Evolutionary conservation across 1,140 invertebrate species (phyloP), one percentile per base, ranked within the genome.

Genomic region (Aleiodes sp.): DNA sequence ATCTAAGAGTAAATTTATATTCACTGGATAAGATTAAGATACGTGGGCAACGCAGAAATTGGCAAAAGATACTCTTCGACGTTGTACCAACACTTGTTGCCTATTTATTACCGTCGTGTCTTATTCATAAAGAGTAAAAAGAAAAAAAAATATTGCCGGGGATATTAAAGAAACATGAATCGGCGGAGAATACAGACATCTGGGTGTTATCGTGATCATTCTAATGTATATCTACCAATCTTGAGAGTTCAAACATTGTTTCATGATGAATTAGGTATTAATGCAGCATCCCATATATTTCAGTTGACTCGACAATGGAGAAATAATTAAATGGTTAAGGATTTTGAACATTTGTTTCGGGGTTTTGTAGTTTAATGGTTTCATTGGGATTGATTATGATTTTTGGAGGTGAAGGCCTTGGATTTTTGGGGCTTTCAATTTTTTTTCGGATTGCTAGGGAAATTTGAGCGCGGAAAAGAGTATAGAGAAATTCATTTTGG

Each of bases 111-210:
- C 46, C 1, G 46, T 24, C 46, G 19, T 52, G 46, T 52, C 46
- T 16, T 52, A 21, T 16, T 52, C 16, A 24, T 24, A 52, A 52
- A 52, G 26, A 52, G n/a, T n/a, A n/a, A n/a, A n/a, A n/a, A n/a
- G n/a, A n/a, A n/a, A n/a, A n/a, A n/a, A n/a, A n/a, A n/a, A n/a
- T n/a, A n/a, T n/a, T 52, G 19, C 12, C 21, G 46, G 16, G 10
- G n/a, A n/a, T 43, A 52, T 52, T 19, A 52, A 52, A 52, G 46
- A 24, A 52, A 52, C 46, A 52, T 52, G 46, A 52, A 52, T 52
- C 46, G 46, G 21, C 46, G 46, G 46, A 52, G 46, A n/a, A 52
- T 52, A 52, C 46, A 52, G 46, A 52, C 46, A 24, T 52, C 46
- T 21, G 26, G 21, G 16, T 52, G 46, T 52, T 52, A 52, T 52